Evolutionary conservation across 2,797 vertebrate species (phyloP).

Genomic region (Neomorphus geoffroyi): DNA sequence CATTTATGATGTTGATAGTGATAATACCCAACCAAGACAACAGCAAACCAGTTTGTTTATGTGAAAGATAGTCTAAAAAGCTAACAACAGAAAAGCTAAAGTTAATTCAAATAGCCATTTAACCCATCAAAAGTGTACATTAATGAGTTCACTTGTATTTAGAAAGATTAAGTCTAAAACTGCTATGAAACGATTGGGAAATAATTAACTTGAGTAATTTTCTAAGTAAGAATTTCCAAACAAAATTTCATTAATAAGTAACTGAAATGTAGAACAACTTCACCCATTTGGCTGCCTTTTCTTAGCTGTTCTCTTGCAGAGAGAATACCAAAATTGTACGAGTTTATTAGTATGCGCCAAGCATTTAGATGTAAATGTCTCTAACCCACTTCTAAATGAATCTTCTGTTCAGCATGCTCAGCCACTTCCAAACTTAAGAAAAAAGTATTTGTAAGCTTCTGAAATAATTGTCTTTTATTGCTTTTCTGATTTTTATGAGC

Average conservation of each 20-base stretch:
- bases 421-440: constrained; percentile 30
- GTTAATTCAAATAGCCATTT: neutral
- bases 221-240: neutral
- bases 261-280: neutral
- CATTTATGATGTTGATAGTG: neutral
- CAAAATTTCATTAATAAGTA: neutral
- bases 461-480: neutral
- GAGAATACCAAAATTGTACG: constrained; percentile 4
- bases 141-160: neutral
- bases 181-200: neutral
- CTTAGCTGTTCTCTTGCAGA: neutral
- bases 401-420: constrained; percentile 40
- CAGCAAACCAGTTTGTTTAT: neutral
- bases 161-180: neutral
- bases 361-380: constrained; percentile 53
- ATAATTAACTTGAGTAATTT: neutral
- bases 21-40: neutral
- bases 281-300: neutral
- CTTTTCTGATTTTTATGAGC: neutral
- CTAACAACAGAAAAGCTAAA: neutral
- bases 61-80: neutral
- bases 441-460: neutral
- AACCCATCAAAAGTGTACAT: neutral
- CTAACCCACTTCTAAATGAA: constrained; percentile 59
- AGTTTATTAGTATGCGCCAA: constrained; percentile 29